Evolutionary conservation across 2,888 invertebrate species (phyloP), one percentile per base, ranked within the genome.

Genomic region (Polyploca ridens): DNA sequence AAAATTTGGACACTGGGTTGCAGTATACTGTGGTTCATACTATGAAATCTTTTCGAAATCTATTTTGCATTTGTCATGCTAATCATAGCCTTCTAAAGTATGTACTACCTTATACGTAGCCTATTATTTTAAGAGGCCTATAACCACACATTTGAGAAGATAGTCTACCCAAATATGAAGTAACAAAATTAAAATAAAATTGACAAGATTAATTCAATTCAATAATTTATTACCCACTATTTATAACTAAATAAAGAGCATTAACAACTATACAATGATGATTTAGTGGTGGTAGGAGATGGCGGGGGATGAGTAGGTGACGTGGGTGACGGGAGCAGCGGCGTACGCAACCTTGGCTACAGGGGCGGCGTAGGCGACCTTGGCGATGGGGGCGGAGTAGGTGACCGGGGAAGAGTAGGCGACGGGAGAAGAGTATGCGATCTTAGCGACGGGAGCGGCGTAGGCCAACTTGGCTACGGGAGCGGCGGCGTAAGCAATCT

Each of bases 211-310:
- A 27, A 33, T n/a, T 33, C 35, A 33, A 46, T 58, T 63, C n/a
- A 64, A 64, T 49, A 60, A 63, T 60, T 64, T 64, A 64, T 64
- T 64, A 63, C 27, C 33, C 58, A 62, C 72, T 74, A 76, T 70
- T 76, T 67, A 70, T 67, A 69, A 74, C 73, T 77, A 74, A 77
- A 74, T 74, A 75, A 76, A 68, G 69, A 78, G 64, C 66, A 66
- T 74, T 68, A 64, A 54, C 60, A 54, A 62, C 13, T 57, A 14
- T 5, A 0, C 44, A 57, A 19, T 27, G 27, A 61, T 59, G 46
- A 65, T 62, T 62, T 90, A 91, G 84, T 91, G 90, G 75, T 90
- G 88, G 86, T 91, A 91, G 67, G 90, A 90, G 76, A 91, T 81
- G 65, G 79, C 82, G 59, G 91, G 91, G 46, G 91, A 90, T 5